phyloP scores from a whole-genome alignment of 2,888 invertebrate species.

The Helleia helle region DNA sequence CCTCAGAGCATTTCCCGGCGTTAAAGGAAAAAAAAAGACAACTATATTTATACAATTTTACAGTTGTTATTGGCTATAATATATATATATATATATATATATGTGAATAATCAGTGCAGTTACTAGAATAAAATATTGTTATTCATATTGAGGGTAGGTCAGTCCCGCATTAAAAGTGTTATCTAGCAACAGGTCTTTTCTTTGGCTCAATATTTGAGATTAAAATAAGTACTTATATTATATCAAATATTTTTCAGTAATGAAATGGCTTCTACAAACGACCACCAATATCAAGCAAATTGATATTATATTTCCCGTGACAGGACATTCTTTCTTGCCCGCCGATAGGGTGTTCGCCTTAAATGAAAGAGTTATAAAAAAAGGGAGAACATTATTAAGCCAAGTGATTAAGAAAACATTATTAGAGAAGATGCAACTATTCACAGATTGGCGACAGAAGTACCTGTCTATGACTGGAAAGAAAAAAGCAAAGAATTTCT shows the following conservation, averaged over 20 bases:
- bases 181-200: too few relatives aligned
- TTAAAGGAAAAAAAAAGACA: too few relatives aligned
- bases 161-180: too few relatives aligned
- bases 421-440: slow-evolving; percentile 10
- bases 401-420: slow-evolving; percentile 11
- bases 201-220: too few relatives aligned
- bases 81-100: too few relatives aligned
- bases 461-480: slow-evolving; percentile 12
- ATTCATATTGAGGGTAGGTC: too few relatives aligned
- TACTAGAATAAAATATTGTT: too few relatives aligned
- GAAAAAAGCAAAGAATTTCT: slow-evolving; percentile 14
- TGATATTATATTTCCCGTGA: slow-evolving; percentile 11
- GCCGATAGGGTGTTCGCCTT: slow-evolving; percentile 13
- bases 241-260: not conserved
- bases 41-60: too few relatives aligned
- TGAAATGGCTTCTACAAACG: slow-evolving; percentile 1
- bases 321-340: slow-evolving; percentile 11
- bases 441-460: not conserved
- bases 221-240: slow-evolving; percentile 6
- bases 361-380: slow-evolving; percentile 11
- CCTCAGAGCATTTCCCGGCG: too few relatives aligned
- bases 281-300: not conserved
- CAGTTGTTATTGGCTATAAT: not conserved
- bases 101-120: too few relatives aligned
- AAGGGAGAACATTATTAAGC: slow-evolving; percentile 12